Evolutionary conservation across 2,888 invertebrate genomes (phyloP).

Genomic region (Zaprionus bogoriensis): DNA sequence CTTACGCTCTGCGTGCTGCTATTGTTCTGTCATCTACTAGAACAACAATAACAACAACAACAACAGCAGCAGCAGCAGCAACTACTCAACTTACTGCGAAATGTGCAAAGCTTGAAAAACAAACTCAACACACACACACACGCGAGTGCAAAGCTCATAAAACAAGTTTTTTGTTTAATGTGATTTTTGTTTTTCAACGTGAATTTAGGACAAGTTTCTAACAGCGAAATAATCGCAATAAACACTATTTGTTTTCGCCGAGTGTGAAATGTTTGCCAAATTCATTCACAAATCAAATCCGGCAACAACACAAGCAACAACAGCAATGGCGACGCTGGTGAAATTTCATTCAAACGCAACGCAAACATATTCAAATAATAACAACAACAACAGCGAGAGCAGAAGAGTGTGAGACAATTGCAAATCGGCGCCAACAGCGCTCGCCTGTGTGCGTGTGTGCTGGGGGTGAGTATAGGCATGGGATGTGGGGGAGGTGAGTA

Average conservation of each 20-base stretch:
- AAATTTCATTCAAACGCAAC: slow-evolving; percentile 26
- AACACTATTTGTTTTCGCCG: slow-evolving; percentile 3
- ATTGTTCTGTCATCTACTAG: slow-evolving; percentile 48
- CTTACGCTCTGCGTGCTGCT: slow-evolving; percentile 20
- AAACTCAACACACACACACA: slow-evolving; percentile 7
- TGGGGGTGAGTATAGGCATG: not conserved
- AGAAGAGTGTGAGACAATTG: too few species aligned
- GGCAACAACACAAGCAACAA: not conserved
- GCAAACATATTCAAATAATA: slow-evolving; percentile 19
- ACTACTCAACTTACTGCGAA: slow-evolving; percentile 5
- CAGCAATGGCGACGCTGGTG: slow-evolving; percentile 1
- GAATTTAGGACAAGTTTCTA: slow-evolving; percentile 50
- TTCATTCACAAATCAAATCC: slow-evolving; percentile 38
- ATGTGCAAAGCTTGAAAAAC: slow-evolving; percentile 33
- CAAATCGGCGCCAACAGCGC: slow-evolving; percentile 34
- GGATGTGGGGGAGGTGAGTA: slow-evolving; percentile 7
- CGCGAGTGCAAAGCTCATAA: slow-evolving; percentile 39
- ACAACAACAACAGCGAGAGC: slow-evolving; percentile 15
- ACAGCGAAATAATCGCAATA: slow-evolving; percentile 5
- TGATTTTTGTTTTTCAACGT: slow-evolving; percentile 15
- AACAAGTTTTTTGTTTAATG: slow-evolving; percentile 36
- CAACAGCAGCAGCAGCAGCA: slow-evolving; percentile 2
- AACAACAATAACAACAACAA: slow-evolving; percentile 12
- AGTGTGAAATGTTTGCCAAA: slow-evolving; percentile 16
- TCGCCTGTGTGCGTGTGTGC: slow-evolving; percentile 14